Conservation (phyloP, 2,113 vertebrate species). For the Marmota monax region DNA sequence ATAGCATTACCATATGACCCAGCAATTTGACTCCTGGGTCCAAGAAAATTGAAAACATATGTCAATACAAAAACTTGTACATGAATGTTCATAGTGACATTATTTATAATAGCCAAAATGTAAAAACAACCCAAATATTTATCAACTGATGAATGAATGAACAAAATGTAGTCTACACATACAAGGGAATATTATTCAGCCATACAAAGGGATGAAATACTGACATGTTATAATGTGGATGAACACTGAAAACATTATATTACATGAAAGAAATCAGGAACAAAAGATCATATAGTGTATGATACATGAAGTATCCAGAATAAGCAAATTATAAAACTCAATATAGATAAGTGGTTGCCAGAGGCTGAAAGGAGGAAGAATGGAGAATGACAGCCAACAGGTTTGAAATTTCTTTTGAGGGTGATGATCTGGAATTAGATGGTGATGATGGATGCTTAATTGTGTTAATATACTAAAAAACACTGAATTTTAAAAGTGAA, state of each 20-base stretch:
- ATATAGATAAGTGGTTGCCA: background rate
- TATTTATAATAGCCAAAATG: constrained; percentile 22
- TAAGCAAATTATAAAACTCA: background rate
- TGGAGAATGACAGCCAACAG: background rate
- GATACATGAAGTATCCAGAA: background rate
- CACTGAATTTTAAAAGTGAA: constrained; percentile 20
- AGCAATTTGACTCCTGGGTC: constrained; percentile 48
- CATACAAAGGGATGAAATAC: constrained; percentile 23
- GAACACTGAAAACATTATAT: background rate
- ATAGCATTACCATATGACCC: constrained; percentile 54
- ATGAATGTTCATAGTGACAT: background rate
- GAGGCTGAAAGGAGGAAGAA: background rate
- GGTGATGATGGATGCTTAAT: background rate
- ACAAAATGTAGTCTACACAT: background rate
- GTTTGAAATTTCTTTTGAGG: background rate
- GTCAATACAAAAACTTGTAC: constrained; percentile 10
- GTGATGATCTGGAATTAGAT: constrained; percentile 26
- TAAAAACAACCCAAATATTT: constrained; percentile 29
- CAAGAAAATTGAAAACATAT: constrained; percentile 59
- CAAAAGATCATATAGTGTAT: background rate
- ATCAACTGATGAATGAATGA: constrained; percentile 11
- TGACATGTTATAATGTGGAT: background rate
- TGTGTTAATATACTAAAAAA: background rate
- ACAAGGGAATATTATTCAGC: constrained; percentile 27
- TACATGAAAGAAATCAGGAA: constrained; percentile 22